These are phyloP conservation scores for Drosophila aldrichi DNA, from an alignment of 2,888 invertebrate genomes.

Conservation along the genomic window DNA sequence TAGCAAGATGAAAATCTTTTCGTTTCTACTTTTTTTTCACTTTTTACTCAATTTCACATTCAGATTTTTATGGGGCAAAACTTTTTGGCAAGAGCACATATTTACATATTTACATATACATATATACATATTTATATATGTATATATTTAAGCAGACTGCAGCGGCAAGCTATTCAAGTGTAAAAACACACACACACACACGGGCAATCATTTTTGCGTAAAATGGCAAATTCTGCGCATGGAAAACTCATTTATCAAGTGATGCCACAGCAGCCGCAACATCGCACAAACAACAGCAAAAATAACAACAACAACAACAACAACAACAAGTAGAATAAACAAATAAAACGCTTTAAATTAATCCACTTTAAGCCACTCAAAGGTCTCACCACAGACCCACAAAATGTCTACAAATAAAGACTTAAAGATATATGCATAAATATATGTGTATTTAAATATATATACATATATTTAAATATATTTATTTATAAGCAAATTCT, in stretches of 20 bases:
- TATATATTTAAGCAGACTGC: constrained; percentile 25
- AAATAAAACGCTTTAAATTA: constrained; percentile 75
- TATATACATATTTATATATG: not conserved
- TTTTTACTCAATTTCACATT: constrained; percentile 42
- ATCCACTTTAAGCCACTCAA: constrained; percentile 77
- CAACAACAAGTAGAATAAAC: constrained; percentile 28
- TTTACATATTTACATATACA: constrained; percentile 19
- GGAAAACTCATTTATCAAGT: constrained; percentile 78
- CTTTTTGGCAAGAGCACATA: constrained; percentile 13
- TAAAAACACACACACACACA: constrained; percentile 39
- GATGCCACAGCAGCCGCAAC: constrained; percentile 58
- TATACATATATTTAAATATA: not conserved
- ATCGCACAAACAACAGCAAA: constrained; percentile 20
- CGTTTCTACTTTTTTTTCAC: constrained; percentile 15
- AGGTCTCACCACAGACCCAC: constrained; percentile 29
- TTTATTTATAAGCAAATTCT: not conserved
- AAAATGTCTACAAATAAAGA: constrained; percentile 17
- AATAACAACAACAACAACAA: constrained; percentile 23
- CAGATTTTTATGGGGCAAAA: constrained; percentile 46
- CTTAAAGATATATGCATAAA: not conserved
- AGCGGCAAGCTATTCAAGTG: constrained; percentile 62
- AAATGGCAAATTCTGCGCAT: constrained; percentile 63
- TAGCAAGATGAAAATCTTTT: constrained; percentile 27
- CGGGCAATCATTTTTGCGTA: constrained; percentile 48
- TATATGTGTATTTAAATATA: not conserved